These are phyloP conservation scores for Scotopteryx bipunctaria DNA, from an alignment of 2,888 invertebrate species.

Conservation along the genomic window DNA sequence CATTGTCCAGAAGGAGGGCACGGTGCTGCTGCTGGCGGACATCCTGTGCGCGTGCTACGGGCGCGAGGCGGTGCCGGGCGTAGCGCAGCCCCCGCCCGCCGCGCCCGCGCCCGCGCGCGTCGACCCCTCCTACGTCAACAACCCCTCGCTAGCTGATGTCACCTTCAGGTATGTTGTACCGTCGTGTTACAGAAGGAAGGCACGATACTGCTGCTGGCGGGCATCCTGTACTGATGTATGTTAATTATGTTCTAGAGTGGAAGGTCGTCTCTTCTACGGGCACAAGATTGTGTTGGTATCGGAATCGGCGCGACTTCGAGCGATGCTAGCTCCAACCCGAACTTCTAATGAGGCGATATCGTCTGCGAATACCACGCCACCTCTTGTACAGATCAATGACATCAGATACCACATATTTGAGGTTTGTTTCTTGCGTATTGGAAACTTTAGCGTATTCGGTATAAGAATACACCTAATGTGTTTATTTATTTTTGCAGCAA, in stretches of 20 bases:
- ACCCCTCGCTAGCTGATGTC: constrained; percentile 95
- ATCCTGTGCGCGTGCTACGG: constrained; percentile 95
- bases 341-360: constrained; percentile 50
- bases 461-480: not conserved
- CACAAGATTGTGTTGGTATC: constrained; percentile 97
- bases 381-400: constrained; percentile 95
- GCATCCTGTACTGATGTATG: not conserved
- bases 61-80: constrained; percentile 90
- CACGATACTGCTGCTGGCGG: too few relatives aligned
- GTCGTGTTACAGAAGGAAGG: too few relatives aligned
- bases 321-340: constrained; percentile 87
- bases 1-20: constrained; percentile 90
- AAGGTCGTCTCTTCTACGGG: constrained; percentile 95
- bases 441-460: not conserved
- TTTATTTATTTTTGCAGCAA: constrained; percentile 80
- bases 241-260: constrained; percentile 83
- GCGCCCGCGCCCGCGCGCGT: constrained; percentile 89
- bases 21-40: constrained; percentile 92
- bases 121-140: constrained; percentile 97
- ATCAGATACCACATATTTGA: constrained; percentile 96
- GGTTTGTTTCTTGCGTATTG: constrained; percentile 71
- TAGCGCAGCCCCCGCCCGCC: constrained; percentile 76
- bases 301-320: constrained; percentile 92
- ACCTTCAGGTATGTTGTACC: constrained; percentile 86
- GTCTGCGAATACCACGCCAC: constrained; percentile 72